Base-by-base conservation (phyloP, 2,797 vertebrate genomes). In the Phaenicophaeus curvirostris region DNA sequence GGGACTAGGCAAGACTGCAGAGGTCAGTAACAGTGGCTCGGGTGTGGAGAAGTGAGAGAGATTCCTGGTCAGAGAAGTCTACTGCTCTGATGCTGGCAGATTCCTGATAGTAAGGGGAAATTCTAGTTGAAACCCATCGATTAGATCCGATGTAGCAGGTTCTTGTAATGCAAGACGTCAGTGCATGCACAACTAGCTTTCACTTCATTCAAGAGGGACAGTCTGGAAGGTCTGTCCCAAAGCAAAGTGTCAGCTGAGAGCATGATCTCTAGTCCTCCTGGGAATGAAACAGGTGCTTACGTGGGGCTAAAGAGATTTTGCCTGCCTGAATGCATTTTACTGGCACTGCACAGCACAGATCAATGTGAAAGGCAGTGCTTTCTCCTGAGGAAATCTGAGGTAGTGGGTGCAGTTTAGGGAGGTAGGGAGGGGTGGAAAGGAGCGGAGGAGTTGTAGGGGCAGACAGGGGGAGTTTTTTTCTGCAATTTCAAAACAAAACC, bases 151-250 rank as follows among this genome's bases (percentile, higher is more conserved):
- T 14, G 3, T 5, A 8, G n/a, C 55, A 31, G 61, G 21, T 46
- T 61, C 1, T 15, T 35, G 25, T 9, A 15, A 6, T 3, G 16
- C 25, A 5, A 3, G 18, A 17, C 48, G 17, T 14, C 27, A 9
- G 23, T 1, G 27, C 8, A 0, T 0, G 15, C 39, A 6, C 16
- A 23, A 7, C 33, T 15, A 4, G 5, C 9, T 19, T 33, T 25
- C 19, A 4, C 67, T 14, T 44, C 14, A 5, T 11, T 30, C 23
- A 7, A 2, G 8, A 42, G 35, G 42, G 23, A 8, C 3, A 11
- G 53, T 5, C 28, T 11, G 5, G n/a, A 23, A 18, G 37, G 9
- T 28, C 27, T 79, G 51, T 73, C 37, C 51, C 19, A 28, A 13
- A 33, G 42, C 17, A 24, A 16, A 16, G 16, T 3, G 14, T 28